Base-by-base conservation (phyloP, 2,888 invertebrate genomes). In the Aricia artaxerxes region DNA sequence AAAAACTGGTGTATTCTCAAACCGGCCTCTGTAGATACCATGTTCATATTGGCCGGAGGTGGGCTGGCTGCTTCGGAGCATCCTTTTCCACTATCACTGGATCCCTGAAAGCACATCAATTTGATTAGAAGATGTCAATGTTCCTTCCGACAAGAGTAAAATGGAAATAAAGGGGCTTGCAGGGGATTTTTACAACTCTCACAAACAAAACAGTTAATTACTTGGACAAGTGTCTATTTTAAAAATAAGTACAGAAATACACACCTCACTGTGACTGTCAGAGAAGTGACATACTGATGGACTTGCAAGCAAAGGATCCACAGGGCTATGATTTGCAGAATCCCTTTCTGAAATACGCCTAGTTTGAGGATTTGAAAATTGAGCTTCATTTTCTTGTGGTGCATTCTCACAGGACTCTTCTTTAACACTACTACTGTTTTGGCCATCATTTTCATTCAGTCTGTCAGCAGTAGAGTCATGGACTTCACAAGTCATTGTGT, bases 51-150 rank as follows among this genome's bases (percentile, higher is more conserved):
- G 44, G 95, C 95, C 79, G 96, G 95, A 24, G 97, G 96, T 69
- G 97, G 97, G 82, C 97, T 97, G 80, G 96, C 95, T 49, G 96
- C 95, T 85, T 96, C 96, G 84, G 96, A 97, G 85, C 96, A 96
- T 83, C 97, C 97, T 92, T 97, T 97, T 76, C 97, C 97, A 90
- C 97, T 97, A 89, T 97, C 97, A 89, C 96, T 97, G 80, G 97
- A 97, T 82, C 97, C 97, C 96, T 96, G 86, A 80, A 89, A 90
- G 16, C 49, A 49, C 1, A 49, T 7, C 24, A 49, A 49, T 16
- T 53, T 49, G 49, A 24, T 75, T 0, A 49, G 6, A 13, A 31
- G 64, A 11, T 64, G 13, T 31, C 31, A 6, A 61, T 0, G 1
- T 57, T 16, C 4, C 16, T 57, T 57, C 3, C 16, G 4, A 53